Evolutionary conservation across 2,888 invertebrate genomes (phyloP), one percentile per base, ranked within the genome.

Genomic region (Troilus luridus): DNA sequence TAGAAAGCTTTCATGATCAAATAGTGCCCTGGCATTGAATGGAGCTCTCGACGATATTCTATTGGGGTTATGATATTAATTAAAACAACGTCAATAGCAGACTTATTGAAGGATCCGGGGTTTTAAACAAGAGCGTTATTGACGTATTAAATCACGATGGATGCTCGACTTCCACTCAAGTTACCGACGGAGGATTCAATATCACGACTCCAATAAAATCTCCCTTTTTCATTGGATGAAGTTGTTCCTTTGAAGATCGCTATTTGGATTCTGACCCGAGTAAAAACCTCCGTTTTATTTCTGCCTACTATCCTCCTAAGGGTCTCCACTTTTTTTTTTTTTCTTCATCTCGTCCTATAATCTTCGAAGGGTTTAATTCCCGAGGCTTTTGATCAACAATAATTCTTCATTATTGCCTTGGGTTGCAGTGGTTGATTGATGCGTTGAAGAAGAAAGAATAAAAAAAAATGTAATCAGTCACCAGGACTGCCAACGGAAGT

Each of bases 151-250:
- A 77, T 17, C 17, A 17, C 17, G 14, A 9, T 19, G 17, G 41
- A 41, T 41, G 41, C 41, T 41, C 17, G 72, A 17, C 72, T 77
- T 27, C 41, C 6, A 8, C 41, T 77, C 17, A 19, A 41, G 41
- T 77, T 77, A 8, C 8, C 12, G 17, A 9, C 17, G 27, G 9
- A 77, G 27, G 72, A 41, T 77, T 77, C 72, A 77, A 77, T 77
- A 77, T 77, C 72, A 41, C 41, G 27, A 41, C 41, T 77, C 72
- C 72, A 77, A 77, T 77, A 77, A 77, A 77, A 77, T 77, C 72
- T 41, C 72, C 27, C 27, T 27, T 72, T 17, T 41, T n/a, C 27
- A 27, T 77, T 77, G 72, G 72, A 77, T 77, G 72, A 41, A 77
- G 72, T 77, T 77, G 72, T 41, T 77, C 72, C 72, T 77, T 77